Base-by-base conservation (phyloP, 35 echinoderm and acorn worm genomes). In the Holothuria glaberrima region DNA sequence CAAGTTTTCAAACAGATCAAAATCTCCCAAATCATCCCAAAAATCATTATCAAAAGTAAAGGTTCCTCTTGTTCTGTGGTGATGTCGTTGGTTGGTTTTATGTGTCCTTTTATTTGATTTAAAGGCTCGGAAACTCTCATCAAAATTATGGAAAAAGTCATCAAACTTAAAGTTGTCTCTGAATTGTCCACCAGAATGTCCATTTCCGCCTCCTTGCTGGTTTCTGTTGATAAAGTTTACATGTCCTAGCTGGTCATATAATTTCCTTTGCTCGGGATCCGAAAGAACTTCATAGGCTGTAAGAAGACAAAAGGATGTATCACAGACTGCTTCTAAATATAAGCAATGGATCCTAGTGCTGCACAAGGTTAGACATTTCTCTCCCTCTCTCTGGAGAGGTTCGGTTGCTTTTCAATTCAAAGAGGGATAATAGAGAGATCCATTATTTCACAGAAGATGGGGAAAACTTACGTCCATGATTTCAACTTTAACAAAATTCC, bases 201-300 rank as follows among this genome's bases (percentile, higher is more conserved):
- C 46, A 12, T 82, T 21, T 81, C 52, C 54, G 21, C 80, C 56
- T 62, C 54, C 80, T 1, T 38, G 54, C 13, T 84, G 52, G 29
- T 28, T 25, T 36, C 56, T 59, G 18, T 84, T 60, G 6, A 84
- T 6, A 19, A 16, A 84, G 22, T 59, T 63, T 0, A 32, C 57
- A n/a, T 82, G 52, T 81, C 96, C 96, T 21, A 98, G 54, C 64
- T 83, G 89, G 83, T 98, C 93, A 89, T 98, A 98, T 33, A 90
- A 78, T 91, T 63, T 90, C 18, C 93, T 81, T 78, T 98, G 80
- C 16, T 98, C 91, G 36, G 94, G 68, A 93, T 98, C 96, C n/a
- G 90, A 92, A 7, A 98, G 77, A 19, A 98, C 96, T 80, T 98
- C 96, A 89, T 98, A 98, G n/a, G 96, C 96, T 98, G 71, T 34